These are phyloP conservation scores for Marisa cornuarietis DNA, from an alignment of 1,140 invertebrate genomes.

Conservation along the genomic window DNA sequence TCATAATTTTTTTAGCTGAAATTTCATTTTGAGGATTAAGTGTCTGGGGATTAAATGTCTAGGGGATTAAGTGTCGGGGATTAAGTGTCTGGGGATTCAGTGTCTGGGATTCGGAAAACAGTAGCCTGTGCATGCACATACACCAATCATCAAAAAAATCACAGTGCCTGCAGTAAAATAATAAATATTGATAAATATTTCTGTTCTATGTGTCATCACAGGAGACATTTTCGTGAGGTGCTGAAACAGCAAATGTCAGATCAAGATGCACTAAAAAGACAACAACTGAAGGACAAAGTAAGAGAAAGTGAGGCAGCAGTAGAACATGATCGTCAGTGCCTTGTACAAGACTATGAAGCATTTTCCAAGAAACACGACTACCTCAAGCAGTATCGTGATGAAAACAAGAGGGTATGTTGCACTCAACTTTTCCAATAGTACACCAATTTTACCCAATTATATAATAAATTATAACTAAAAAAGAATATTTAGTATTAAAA, in stretches of 20 bases:
- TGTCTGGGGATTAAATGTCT: too few species aligned
- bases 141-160: not conserved
- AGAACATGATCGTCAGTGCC: slow-evolving; percentile 50
- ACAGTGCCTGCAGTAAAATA: not conserved
- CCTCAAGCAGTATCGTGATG: slow-evolving; percentile 58
- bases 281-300: slow-evolving; percentile 43
- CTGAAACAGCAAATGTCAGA: slow-evolving; percentile 63
- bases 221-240: slow-evolving; percentile 57
- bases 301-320: slow-evolving; percentile 54
- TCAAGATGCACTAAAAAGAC: slow-evolving; percentile 34
- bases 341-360: slow-evolving; percentile 47
- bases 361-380: slow-evolving; percentile 51
- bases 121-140: not conserved
- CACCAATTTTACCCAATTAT: not conserved
- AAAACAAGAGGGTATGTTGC: slow-evolving; percentile 54
- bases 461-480: too few species aligned
- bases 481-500: too few species aligned
- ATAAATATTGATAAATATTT: not conserved
- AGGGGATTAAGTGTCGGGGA: too few species aligned
- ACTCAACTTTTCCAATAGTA: not conserved
- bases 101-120: too few species aligned
- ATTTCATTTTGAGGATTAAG: too few species aligned
- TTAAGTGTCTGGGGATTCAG: too few species aligned
- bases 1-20: too few species aligned
- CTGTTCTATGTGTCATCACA: slow-evolving; percentile 30